Evolutionary conservation across 2,888 invertebrate species (phyloP).

Genomic region (Habroteleia sp.): DNA sequence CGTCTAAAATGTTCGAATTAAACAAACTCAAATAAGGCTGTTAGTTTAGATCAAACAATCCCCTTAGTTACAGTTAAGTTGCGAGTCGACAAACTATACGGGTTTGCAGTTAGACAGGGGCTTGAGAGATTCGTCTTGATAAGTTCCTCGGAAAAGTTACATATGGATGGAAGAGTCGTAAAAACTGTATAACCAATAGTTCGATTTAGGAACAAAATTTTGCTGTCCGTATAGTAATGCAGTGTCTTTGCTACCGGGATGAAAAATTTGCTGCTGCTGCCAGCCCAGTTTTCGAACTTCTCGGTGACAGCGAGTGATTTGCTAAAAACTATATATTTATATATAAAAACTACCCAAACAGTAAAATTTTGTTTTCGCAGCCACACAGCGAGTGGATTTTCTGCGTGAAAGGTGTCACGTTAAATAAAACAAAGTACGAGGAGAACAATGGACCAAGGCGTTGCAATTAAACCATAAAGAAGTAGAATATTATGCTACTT

Average conservation of each 20-base stretch:
- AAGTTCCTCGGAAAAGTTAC: too few species aligned
- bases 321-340: slow-evolving; percentile 35
- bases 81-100: too few species aligned
- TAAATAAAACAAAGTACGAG: slow-evolving; percentile 11
- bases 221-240: slow-evolving; percentile 4
- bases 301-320: slow-evolving; percentile 19
- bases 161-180: too few species aligned
- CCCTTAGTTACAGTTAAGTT: too few species aligned
- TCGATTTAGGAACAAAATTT: slow-evolving; percentile 31
- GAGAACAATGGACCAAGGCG: not conserved
- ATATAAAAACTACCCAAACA: slow-evolving; percentile 16
- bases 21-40: too few species aligned
- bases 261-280: slow-evolving; percentile 4
- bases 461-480: not conserved
- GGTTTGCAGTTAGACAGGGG: too few species aligned
- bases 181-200: slow-evolving; percentile 46
- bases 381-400: slow-evolving; percentile 25
- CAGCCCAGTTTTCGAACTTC: not conserved
- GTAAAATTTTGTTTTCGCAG: slow-evolving; percentile 26
- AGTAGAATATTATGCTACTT: too few species aligned
- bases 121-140: too few species aligned
- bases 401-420: slow-evolving; percentile 1
- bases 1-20: too few species aligned
- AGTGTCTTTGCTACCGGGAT: slow-evolving; percentile 9
- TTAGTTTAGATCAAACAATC: too few species aligned